Evolutionary conservation across 1,140 invertebrate species (phyloP).

Genomic region (Panagrolaimus sp.): DNA sequence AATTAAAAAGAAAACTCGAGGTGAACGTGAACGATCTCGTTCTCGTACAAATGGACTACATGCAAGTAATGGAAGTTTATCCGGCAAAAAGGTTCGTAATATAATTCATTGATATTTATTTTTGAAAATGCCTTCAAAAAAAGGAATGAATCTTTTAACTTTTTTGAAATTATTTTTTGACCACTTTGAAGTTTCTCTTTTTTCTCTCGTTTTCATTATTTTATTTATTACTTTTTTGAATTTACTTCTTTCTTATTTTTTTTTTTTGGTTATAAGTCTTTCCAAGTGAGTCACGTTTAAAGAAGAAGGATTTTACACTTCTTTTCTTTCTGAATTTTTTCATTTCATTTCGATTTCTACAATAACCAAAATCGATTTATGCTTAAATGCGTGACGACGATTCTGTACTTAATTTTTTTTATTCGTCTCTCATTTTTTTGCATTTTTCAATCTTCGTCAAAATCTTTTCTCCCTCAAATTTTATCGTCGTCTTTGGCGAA

Average conservation of each 20-base stretch:
- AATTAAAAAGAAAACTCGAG: constrained; percentile 52
- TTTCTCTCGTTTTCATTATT: constrained; percentile 8
- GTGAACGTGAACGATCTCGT: constrained; percentile 39
- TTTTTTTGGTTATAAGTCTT: not conserved
- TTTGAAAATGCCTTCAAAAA: too few relatives aligned
- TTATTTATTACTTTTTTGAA: not conserved
- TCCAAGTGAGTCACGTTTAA: too few relatives aligned
- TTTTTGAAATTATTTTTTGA: too few relatives aligned
- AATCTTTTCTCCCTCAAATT: too few relatives aligned
- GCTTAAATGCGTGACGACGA: not conserved
- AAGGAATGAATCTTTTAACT: too few relatives aligned
- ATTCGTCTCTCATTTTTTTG: too few relatives aligned
- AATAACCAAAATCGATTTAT: not conserved
- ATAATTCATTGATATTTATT: constrained; percentile 2
- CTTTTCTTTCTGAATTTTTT: not conserved
- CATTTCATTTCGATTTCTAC: not conserved
- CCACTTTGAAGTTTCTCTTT: constrained; percentile 15
- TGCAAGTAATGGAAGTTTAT: not conserved
- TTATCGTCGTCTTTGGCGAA: too few relatives aligned
- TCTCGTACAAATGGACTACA: not conserved
- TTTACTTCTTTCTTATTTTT: constrained; percentile 2
- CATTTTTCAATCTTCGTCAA: too few relatives aligned
- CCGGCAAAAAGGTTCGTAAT: constrained; percentile 21
- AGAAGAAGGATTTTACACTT: too few relatives aligned
- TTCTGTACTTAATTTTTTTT: not conserved